Percentiles rank a stretch among this genome's conserved stretches.
Conservation (phyloP, 2,113 vertebrate species). For the Grammomys surdaster region DNA sequence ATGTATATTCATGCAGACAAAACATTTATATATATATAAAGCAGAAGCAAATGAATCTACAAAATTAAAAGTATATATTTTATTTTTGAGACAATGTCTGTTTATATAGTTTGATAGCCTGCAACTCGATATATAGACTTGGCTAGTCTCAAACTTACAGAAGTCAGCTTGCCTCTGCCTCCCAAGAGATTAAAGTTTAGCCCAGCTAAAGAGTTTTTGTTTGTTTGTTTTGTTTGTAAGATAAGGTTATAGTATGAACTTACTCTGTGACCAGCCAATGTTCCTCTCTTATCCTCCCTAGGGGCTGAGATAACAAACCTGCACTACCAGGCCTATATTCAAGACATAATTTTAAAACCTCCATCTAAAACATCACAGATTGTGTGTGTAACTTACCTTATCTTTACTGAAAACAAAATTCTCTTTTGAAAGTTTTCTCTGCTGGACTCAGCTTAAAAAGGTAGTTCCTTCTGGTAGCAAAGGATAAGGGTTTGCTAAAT, state of each 20-base stretch:
- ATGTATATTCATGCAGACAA: not conserved
- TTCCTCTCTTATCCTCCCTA: not conserved
- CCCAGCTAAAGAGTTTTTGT: not conserved
- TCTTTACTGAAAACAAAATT: not conserved
- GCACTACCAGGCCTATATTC: not conserved
- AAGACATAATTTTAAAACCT: not conserved
- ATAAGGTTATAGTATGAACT: not conserved
- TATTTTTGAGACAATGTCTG: not conserved
- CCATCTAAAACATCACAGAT: not conserved
- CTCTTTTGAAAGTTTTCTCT: not conserved
- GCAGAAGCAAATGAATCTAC: not conserved
- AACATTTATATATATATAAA: not conserved
- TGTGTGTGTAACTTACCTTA: not conserved
- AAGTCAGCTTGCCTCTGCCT: not conserved
- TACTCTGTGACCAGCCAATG: not conserved
- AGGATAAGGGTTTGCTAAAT: not conserved
- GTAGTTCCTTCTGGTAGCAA: not conserved
- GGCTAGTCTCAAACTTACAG: not conserved
- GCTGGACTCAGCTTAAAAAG: not conserved
- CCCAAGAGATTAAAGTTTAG: not conserved
- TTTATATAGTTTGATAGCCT: not conserved
- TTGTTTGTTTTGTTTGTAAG: not conserved
- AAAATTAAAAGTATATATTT: not conserved
- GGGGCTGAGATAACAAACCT: not conserved
- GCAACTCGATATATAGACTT: not conserved